Percentiles rank a stretch among this genome's conserved stretches.
These are phyloP conservation scores for Aethina tumida DNA, from an alignment of 1,140 invertebrate genomes.

Conservation along the genomic window DNA sequence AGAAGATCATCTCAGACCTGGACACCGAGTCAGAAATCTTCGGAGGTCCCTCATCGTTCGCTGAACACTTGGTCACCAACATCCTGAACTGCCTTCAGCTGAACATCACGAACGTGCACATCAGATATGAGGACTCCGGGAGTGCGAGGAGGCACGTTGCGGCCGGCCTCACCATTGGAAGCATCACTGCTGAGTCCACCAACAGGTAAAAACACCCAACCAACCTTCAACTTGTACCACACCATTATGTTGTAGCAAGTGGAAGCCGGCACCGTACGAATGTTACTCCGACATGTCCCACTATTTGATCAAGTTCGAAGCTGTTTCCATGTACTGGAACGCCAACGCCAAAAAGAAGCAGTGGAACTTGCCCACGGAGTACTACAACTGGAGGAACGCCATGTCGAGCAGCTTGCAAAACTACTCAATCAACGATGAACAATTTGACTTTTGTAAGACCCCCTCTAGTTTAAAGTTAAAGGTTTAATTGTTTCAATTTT, in stretches of 20 bases:
- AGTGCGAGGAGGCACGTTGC: slow-evolving; percentile 57
- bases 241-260: slow-evolving; percentile 48
- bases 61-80: slow-evolving; percentile 62
- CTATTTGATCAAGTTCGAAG: slow-evolving; percentile 68
- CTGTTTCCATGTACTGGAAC: slow-evolving; percentile 70
- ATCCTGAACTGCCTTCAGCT: slow-evolving; percentile 75
- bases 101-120: slow-evolving; percentile 68
- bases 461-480: background rate
- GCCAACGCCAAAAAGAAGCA: slow-evolving; percentile 44
- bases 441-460: slow-evolving; percentile 28
- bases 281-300: slow-evolving; percentile 56
- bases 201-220: slow-evolving; percentile 54
- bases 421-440: slow-evolving; percentile 56
- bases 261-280: slow-evolving; percentile 63
- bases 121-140: slow-evolving; percentile 71
- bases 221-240: slow-evolving; percentile 8
- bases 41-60: slow-evolving; percentile 43
- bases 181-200: slow-evolving; percentile 67
- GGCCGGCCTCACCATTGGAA: slow-evolving; percentile 70
- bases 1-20: slow-evolving; percentile 44
- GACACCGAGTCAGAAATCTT: slow-evolving; percentile 39
- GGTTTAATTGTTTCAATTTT: slow-evolving; percentile 7
- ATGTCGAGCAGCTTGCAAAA: slow-evolving; percentile 66
- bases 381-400: slow-evolving; percentile 52
- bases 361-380: slow-evolving; percentile 48